These are phyloP conservation scores for Drosophila mauritiana DNA, from an alignment of 1,140 invertebrate genomes.

Conservation along the genomic window DNA sequence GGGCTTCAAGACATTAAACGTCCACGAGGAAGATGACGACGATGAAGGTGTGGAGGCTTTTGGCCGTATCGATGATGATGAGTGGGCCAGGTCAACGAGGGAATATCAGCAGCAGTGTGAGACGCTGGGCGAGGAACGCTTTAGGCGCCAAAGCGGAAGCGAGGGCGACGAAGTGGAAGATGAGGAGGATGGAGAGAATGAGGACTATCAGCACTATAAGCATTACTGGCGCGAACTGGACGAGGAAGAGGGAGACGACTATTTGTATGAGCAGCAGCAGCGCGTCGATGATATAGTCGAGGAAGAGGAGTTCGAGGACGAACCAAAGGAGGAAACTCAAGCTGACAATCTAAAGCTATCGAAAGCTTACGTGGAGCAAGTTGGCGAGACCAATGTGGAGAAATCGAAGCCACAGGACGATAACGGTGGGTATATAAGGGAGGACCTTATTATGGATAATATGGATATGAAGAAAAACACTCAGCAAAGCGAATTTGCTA, in stretches of 20 bases:
- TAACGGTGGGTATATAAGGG: conserved; percentile 26
- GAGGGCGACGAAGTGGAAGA: conserved; percentile 7
- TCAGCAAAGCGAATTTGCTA: conserved; percentile 81
- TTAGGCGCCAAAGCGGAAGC: conserved; percentile 21
- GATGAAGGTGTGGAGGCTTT: conserved; percentile 74
- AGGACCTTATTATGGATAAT: conserved; percentile 74
- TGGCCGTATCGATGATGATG: conserved; percentile 73
- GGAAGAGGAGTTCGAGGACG: conserved; percentile 59
- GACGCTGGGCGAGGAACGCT: conserved; percentile 17
- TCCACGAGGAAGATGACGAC: conserved; percentile 78
- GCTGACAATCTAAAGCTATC: conserved; percentile 70
- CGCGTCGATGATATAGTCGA: conserved; percentile 64
- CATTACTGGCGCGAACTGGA: conserved; percentile 74
- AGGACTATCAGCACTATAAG: conserved; percentile 74
- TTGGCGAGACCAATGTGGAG: conserved; percentile 38
- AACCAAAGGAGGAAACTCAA: conserved; percentile 35
- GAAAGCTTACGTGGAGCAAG: conserved; percentile 53
- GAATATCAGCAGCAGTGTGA: conserved; percentile 64
- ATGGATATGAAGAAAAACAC: conserved; percentile 36
- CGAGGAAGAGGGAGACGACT: conserved; percentile 71
- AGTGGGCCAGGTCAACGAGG: conserved; percentile 65
- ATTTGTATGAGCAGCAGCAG: conserved; percentile 67
- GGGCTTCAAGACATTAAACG: conserved; percentile 68
- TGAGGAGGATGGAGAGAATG: conserved; percentile 45
- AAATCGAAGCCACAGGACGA: conserved; percentile 20